Conservation (phyloP, 2,888 invertebrate species). For the Phasia obesa region DNA sequence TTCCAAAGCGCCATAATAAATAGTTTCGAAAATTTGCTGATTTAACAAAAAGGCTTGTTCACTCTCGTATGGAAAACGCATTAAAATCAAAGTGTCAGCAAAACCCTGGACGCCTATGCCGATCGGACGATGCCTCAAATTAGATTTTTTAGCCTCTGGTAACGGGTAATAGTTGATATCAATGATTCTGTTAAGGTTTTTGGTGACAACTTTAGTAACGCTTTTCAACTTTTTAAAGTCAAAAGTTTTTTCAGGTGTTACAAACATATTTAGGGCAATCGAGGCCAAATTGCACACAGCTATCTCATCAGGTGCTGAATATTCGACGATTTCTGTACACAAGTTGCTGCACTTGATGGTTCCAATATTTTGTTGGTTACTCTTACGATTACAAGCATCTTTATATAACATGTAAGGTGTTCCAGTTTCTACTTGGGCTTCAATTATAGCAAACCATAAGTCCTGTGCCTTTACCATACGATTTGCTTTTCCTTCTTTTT, state of each 20-base stretch:
- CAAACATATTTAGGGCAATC: slow-evolving; percentile 97
- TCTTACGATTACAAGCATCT: slow-evolving; percentile 98
- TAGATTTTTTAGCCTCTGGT: slow-evolving; percentile 93
- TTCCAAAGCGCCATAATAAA: slow-evolving; percentile 98
- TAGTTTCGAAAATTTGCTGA: slow-evolving; percentile 97
- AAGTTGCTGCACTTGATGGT: slow-evolving; percentile 99
- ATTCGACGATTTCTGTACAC: slow-evolving; percentile 99
- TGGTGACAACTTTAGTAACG: slow-evolving; percentile 93
- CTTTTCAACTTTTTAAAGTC: slow-evolving; percentile 94
- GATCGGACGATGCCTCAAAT: slow-evolving; percentile 92
- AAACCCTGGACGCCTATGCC: slow-evolving; percentile 98
- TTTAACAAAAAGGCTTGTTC: slow-evolving; percentile 93
- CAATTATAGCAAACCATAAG: slow-evolving; percentile 96
- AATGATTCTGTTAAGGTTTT: slow-evolving; percentile 97
- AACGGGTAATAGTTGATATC: slow-evolving; percentile 98
- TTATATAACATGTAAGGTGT: slow-evolving; percentile 98
- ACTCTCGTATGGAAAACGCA: slow-evolving; percentile 97
- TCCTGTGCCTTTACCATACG: slow-evolving; percentile 91
- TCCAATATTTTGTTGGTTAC: slow-evolving; percentile 98
- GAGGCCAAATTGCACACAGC: slow-evolving; percentile 99
- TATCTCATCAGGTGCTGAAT: slow-evolving; percentile 94
- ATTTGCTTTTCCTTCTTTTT: slow-evolving; percentile 88
- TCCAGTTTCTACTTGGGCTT: slow-evolving; percentile 98
- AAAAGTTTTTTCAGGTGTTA: slow-evolving; percentile 88
- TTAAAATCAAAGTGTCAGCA: slow-evolving; percentile 97